Base-by-base conservation (phyloP, 2,797 vertebrate genomes). In the Megalops cyprinoides region DNA sequence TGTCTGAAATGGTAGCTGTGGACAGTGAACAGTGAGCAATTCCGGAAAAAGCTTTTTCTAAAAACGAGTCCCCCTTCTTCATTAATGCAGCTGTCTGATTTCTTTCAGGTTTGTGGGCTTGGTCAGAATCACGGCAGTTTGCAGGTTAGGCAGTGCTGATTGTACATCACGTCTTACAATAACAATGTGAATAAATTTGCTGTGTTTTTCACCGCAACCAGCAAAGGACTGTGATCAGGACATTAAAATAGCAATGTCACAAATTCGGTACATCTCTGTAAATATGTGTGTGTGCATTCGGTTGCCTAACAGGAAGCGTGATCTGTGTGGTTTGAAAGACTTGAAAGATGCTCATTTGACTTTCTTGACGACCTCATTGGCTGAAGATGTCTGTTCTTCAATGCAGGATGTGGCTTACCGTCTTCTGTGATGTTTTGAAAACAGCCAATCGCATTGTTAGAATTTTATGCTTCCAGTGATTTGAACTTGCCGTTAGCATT, bases 401-500 rank as follows among this genome's bases (percentile, higher is more conserved):
- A 51, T 76, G 77, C 56, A 82, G 82, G 83, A 85, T 86, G 89
- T 85, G 82, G 80, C 85, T 79, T 74, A 55, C 58, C 28, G 60
- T 76, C 31, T 80, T 58, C 44, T 73, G 60, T 77, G 37, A 55
- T 60, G 76, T 83, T 77, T 79, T 15, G 53, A 51, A 79, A 77
- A 44, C 51, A 73, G 46, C 34, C 42, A 71, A 65, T 77, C 78
- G 12, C 12, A 25, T 76, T 76, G n/a, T 7, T 14, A n/a, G 46
- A 55, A 28, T 31, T 76, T 42, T 76, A 55, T 71, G 42, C 9
- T 8, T 23, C 67, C 67, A 71, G 67, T 71, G 67, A 42, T 71
- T 71, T 73, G 60, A 37, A 44, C 46, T 69, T 25, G 15, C 39
- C 46, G 67, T 49, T 56, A 34, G 48, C 9, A 6, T n/a, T 18